Percentiles rank a stretch among this genome's conserved stretches.
These are phyloP conservation scores for Goniozus legneri DNA, from an alignment of 1,140 invertebrate species.

Conservation along the genomic window DNA sequence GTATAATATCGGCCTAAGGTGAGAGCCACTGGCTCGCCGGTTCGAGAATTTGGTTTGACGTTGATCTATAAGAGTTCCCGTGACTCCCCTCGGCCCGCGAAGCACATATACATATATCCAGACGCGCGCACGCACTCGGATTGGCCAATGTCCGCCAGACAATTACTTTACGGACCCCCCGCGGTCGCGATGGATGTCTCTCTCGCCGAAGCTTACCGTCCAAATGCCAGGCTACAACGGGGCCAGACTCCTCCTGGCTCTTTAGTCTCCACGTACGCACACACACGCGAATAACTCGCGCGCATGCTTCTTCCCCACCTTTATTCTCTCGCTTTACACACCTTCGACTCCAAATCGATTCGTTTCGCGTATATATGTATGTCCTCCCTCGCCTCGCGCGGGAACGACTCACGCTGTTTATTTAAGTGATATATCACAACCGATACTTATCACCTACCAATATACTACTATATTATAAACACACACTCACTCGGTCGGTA, in stretches of 20 bases:
- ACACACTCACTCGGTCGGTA: no score
- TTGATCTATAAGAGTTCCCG: constrained; percentile 30
- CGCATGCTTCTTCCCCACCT: no score
- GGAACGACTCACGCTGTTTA: constrained; percentile 40
- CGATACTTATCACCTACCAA: constrained; percentile 47
- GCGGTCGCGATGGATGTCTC: constrained; percentile 47
- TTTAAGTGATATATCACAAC: constrained; percentile 45
- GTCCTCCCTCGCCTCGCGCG: constrained; percentile 17
- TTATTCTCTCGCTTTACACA: no score
- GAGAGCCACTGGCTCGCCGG: constrained; percentile 40
- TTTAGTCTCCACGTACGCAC: no score
- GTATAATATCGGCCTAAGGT: no score
- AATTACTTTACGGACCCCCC: constrained; percentile 45
- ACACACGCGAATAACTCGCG: no score
- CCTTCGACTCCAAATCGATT: no score
- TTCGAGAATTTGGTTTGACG: constrained; percentile 36
- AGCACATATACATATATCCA: no score
- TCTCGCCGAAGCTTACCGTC: constrained; percentile 32
- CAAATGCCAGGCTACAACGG: constrained; percentile 26
- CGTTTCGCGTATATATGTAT: no score
- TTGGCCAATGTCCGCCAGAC: constrained; percentile 42
- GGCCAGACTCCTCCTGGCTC: no score
- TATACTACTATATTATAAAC: no score
- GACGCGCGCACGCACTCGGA: no score
- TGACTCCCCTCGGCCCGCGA: constrained; percentile 8